A percentile compares a stretch with the other conserved stretches of the same genome.
Evolutionary conservation across 2,888 invertebrate genomes (phyloP).

Genomic region (Trachelus troglodyta): DNA sequence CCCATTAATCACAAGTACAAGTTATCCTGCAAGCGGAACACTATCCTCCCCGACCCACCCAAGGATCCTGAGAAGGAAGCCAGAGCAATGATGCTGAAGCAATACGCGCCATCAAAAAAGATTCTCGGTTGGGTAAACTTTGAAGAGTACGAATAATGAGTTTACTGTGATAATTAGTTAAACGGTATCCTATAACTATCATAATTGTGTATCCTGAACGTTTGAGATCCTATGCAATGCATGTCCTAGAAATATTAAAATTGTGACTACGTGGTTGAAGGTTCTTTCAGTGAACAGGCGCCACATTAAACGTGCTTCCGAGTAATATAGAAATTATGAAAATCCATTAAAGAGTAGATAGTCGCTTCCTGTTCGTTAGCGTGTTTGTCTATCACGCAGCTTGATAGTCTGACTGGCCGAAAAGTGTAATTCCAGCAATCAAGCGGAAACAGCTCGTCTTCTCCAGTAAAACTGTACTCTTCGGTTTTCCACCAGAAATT

Average conservation of each 20-base stretch:
- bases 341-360: background rate
- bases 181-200: background rate
- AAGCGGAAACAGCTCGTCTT: background rate
- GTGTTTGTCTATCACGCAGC: background rate
- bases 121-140: slow-evolving; percentile 50
- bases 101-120: slow-evolving; percentile 36
- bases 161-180: background rate
- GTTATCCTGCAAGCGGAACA: slow-evolving; percentile 39
- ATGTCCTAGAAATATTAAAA: background rate
- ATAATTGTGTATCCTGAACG: background rate
- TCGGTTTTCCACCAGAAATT: background rate
- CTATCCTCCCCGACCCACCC: slow-evolving; percentile 38
- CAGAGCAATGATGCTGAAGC: slow-evolving; percentile 35
- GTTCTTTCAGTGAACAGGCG: background rate
- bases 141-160: slow-evolving; percentile 40
- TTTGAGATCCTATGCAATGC: background rate
- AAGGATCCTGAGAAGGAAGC: slow-evolving; percentile 39
- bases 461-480: background rate
- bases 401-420: background rate
- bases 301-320: background rate
- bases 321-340: background rate
- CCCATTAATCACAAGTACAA: slow-evolving; percentile 44
- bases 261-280: background rate
- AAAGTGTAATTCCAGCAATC: background rate
- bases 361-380: background rate